phyloP scores from a whole-genome alignment of 2,888 invertebrate genomes.

The Epinotia nisella region DNA sequence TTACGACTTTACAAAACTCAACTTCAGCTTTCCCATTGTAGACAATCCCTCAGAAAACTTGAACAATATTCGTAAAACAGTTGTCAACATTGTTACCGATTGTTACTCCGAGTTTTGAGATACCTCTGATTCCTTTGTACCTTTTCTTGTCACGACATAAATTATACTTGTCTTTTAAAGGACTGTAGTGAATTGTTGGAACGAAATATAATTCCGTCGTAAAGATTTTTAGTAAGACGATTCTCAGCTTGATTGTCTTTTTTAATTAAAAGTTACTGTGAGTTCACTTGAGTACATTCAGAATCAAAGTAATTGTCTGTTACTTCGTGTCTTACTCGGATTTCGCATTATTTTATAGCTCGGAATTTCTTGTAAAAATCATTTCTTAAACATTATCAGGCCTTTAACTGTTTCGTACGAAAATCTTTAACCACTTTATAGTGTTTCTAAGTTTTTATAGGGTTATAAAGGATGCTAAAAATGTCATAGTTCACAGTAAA shows the following conservation, averaged over 20 bases:
- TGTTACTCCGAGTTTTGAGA: constrained; percentile 37
- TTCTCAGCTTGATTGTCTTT: constrained; percentile 6
- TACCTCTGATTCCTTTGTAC: constrained; percentile 34
- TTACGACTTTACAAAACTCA: constrained; percentile 20
- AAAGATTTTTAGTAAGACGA: constrained; percentile 4
- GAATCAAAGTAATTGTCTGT: constrained; percentile 2
- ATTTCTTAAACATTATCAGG: background rate
- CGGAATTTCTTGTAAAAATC: background rate
- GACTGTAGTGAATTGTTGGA: constrained; percentile 9
- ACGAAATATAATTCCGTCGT: constrained; percentile 16
- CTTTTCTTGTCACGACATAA: constrained; percentile 38
- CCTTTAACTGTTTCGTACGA: background rate
- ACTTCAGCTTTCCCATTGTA: constrained; percentile 27
- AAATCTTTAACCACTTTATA: constrained; percentile 26
- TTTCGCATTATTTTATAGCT: background rate
- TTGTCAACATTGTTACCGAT: constrained; percentile 43
- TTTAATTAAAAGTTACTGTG: constrained; percentile 2
- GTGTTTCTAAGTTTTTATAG: constrained; percentile 27
- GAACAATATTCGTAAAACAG: constrained; percentile 39
- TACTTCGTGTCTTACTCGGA: background rate
- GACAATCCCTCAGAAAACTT: constrained; percentile 28
- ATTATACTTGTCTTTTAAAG: constrained; percentile 36
- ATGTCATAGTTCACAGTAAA: constrained; percentile 41
- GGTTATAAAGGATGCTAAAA: constrained; percentile 35
- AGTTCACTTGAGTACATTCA: background rate